Conservation (phyloP, 2,888 invertebrate genomes). For the Eupithecia tripunctaria region DNA sequence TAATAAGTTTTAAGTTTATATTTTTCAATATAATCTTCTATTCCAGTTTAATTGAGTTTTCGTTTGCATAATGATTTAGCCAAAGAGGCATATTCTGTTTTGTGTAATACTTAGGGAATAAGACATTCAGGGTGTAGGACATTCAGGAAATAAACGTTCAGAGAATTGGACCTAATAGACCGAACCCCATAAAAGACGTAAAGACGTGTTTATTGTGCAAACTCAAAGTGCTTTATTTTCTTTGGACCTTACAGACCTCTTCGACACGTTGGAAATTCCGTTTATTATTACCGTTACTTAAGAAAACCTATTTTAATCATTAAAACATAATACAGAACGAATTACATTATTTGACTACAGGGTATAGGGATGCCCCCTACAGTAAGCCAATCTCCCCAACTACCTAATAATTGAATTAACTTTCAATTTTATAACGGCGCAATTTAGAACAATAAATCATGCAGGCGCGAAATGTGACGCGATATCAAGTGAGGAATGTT, state of each 20-base stretch:
- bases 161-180: no score
- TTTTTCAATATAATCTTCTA: no score
- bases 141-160: no score
- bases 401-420: conserved; percentile 12
- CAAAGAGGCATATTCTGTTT: background rate
- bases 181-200: no score
- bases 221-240: no score
- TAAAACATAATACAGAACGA: background rate
- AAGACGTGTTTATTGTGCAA: no score
- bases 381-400: background rate
- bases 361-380: background rate
- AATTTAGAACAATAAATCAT: conserved; percentile 25
- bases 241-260: background rate
- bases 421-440: conserved; percentile 23
- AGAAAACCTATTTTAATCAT: background rate
- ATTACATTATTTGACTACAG: background rate
- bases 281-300: background rate
- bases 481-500: conserved; percentile 60
- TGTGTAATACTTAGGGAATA: background rate
- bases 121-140: no score
- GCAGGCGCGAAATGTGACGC: conserved; percentile 44
- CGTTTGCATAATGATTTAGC: background rate
- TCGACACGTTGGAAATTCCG: background rate
- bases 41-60: no score
- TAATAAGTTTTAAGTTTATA: no score